phyloP scores from a whole-genome alignment of 2,797 vertebrate genomes.

The Brachymystax lenok region DNA sequence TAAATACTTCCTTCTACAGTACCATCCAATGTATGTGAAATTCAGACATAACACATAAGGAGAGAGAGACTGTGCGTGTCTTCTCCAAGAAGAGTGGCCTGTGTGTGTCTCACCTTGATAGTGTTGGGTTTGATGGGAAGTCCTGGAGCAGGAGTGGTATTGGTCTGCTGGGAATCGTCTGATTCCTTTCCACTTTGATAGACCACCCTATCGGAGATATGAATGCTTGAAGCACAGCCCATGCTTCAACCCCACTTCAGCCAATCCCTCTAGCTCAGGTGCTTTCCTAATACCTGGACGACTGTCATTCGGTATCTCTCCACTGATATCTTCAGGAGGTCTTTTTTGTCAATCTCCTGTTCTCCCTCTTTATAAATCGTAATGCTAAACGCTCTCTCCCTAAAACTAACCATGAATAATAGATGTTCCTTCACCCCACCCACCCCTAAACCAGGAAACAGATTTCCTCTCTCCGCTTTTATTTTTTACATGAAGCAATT shows the following conservation, averaged over 20 bases:
- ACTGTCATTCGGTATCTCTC: conserved; percentile 62
- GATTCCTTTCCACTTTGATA: conserved; percentile 91
- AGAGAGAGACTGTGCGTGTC: conserved; percentile 7
- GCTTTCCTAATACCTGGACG: conserved; percentile 64
- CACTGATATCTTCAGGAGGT: conserved; percentile 46
- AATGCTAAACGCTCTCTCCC: conserved; percentile 68
- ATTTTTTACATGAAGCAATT: conserved; percentile 75
- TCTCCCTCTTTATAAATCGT: conserved; percentile 41
- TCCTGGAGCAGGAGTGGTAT: conserved; percentile 84
- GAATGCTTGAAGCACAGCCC: conserved; percentile 99
- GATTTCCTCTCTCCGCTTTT: conserved; percentile 72
- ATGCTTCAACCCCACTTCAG: conserved; percentile 86
- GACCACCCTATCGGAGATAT: conserved; percentile 91
- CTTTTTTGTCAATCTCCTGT: conserved; percentile 39
- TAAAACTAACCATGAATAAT: conserved; percentile 72
- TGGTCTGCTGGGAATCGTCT: conserved; percentile 90
- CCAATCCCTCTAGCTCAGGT: conserved; percentile 64
- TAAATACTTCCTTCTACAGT: no score
- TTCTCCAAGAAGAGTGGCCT: conserved; percentile 11
- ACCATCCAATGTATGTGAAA: no score
- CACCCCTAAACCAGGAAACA: conserved; percentile 73
- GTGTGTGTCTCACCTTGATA: conserved; percentile 83
- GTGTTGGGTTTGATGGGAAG: conserved; percentile 87
- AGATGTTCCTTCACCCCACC: conserved; percentile 49
- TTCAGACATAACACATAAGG: not conserved